phyloP scores from a whole-genome alignment of 2,888 invertebrate genomes.

The Spodoptera littoralis region DNA sequence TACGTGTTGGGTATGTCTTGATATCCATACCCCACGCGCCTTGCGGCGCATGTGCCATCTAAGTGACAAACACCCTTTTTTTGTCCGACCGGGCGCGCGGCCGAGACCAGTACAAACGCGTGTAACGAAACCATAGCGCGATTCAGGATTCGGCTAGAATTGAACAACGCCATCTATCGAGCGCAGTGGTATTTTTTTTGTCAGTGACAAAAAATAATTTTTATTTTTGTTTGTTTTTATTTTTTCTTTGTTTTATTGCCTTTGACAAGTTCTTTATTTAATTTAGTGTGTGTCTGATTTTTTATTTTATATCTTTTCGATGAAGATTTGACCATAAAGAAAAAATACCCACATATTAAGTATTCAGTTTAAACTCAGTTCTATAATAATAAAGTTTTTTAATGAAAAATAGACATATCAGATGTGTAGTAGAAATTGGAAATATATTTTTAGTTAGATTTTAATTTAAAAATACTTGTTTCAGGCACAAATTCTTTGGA shows the following conservation, averaged over 20 bases:
- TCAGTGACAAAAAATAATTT: no score
- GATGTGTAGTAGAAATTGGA: no score
- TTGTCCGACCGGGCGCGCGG: neutral
- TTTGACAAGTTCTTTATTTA: neutral
- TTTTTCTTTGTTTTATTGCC: neutral
- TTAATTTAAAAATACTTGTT: no score
- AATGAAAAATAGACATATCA: no score
- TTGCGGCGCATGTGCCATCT: constrained; percentile 89
- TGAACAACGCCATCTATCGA: constrained; percentile 55
- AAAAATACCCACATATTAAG: no score
- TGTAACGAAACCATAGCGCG: constrained; percentile 51
- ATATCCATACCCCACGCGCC: constrained; percentile 93
- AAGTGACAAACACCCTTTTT: constrained; percentile 94
- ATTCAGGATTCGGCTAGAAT: constrained; percentile 24
- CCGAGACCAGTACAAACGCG: neutral
- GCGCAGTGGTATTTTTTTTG: constrained; percentile 6
- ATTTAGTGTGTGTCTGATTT: neutral
- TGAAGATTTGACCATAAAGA: no score
- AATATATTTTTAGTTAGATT: no score
- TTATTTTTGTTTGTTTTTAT: neutral
- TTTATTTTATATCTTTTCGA: neutral
- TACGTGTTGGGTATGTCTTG: constrained; percentile 95
- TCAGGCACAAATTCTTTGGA: constrained; percentile 77
- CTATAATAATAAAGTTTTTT: no score
- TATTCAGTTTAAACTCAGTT: no score